Percentiles rank a stretch among this genome's conserved stretches.
These are phyloP conservation scores for Lepus oiostolus DNA, from an alignment of 2,797 vertebrate genomes.

Conservation along the genomic window DNA sequence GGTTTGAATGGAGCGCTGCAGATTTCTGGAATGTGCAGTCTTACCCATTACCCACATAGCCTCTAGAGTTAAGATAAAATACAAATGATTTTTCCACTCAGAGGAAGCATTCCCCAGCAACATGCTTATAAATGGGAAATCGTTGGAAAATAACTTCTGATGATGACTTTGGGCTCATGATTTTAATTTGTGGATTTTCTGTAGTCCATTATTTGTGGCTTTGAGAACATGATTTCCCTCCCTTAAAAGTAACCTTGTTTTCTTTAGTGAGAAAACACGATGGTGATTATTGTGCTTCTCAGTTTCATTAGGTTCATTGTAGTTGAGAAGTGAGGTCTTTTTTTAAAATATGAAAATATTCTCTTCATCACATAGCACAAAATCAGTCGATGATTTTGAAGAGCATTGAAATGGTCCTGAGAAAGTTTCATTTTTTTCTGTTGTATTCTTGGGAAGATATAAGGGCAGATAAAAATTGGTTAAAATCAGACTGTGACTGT, in stretches of 20 bases:
- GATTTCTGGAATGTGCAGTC: neutral
- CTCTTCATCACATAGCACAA: conserved; percentile 9
- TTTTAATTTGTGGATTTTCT: neutral
- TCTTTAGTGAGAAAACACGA: conserved; percentile 39
- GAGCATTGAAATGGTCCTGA: conserved; percentile 16
- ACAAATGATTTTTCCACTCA: conserved; percentile 16
- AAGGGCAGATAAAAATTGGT: neutral
- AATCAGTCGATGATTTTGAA: conserved; percentile 39
- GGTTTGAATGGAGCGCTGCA: neutral
- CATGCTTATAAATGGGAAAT: neutral
- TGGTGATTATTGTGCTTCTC: neutral
- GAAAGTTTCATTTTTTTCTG: conserved; percentile 19
- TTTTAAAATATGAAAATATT: conserved; percentile 34
- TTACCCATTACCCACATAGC: neutral
- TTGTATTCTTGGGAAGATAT: conserved; percentile 52
- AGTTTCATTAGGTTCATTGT: conserved; percentile 22
- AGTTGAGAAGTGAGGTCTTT: conserved; percentile 55
- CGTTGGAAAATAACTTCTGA: neutral
- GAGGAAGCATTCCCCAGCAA: neutral
- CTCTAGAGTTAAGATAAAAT: conserved; percentile 3
- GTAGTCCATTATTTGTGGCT: neutral
- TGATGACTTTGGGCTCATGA: neutral
- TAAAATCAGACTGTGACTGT: neutral
- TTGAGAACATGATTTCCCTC: neutral
- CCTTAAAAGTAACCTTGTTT: conserved; percentile 49